phyloP scores from a whole-genome alignment of 23 tunicate genomes.

The Oikopleura dioica region DNA sequence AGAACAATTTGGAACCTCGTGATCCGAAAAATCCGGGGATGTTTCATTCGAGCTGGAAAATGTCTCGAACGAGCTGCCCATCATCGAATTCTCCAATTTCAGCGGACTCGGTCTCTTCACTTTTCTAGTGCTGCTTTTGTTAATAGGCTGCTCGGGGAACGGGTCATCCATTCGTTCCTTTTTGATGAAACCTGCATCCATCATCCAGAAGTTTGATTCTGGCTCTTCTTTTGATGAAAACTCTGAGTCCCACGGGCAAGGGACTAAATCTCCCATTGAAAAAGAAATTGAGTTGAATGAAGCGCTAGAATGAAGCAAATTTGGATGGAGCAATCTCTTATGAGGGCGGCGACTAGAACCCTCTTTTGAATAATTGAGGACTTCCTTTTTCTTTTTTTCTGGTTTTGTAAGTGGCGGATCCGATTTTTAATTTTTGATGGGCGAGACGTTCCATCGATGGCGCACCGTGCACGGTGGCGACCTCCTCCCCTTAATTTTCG shows the following conservation, averaged over 20 bases:
- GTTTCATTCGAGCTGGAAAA: not conserved
- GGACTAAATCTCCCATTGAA: not conserved
- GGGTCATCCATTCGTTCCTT: not conserved
- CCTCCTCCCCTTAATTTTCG: no score
- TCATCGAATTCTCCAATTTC: not conserved
- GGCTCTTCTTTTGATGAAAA: not conserved
- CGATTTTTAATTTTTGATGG: no score
- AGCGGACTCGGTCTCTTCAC: not conserved
- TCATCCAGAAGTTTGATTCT: not conserved
- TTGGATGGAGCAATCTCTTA: no score
- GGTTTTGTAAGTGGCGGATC: no score
- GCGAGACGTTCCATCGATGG: not conserved
- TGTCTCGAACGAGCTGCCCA: not conserved
- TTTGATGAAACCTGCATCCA: not conserved
- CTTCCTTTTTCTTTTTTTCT: no score
- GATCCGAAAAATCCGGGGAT: not conserved
- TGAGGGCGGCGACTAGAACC: no score
- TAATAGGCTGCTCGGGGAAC: not conserved
- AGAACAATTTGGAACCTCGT: not conserved
- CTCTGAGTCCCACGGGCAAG: not conserved
- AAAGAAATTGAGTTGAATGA: no score
- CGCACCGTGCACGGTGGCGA: not conserved
- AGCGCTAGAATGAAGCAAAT: no score
- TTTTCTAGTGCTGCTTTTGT: not conserved
- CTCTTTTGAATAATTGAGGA: no score